Evolutionary conservation across 1,140 invertebrate genomes (phyloP).

Genomic region (Drosophila sp.): DNA sequence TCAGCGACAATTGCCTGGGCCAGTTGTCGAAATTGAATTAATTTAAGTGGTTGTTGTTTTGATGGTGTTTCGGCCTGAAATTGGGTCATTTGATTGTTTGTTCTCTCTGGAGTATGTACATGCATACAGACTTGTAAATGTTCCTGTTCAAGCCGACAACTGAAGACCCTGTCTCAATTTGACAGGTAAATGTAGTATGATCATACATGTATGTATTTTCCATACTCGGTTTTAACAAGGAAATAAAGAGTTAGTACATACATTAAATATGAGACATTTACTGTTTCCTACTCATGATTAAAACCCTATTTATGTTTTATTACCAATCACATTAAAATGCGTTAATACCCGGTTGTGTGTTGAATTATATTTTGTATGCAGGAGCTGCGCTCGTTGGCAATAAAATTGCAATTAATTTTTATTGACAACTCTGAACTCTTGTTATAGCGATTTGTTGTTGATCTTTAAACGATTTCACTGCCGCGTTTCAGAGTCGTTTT

Average conservation of each 20-base stretch:
- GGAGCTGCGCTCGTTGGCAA: conserved; percentile 64
- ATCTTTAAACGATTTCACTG: conserved; percentile 61
- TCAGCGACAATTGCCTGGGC: conserved; percentile 8
- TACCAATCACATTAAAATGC: conserved; percentile 23
- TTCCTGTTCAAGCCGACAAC: background rate
- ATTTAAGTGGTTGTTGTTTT: conserved; percentile 50
- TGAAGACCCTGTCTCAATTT: background rate
- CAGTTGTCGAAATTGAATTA: conserved; percentile 63
- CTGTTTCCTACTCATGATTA: background rate
- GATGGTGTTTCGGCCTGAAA: conserved; percentile 35
- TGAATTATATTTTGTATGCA: conserved; percentile 69
- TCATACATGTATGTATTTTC: too few species aligned
- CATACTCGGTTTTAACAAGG: background rate
- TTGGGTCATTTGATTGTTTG: conserved; percentile 60
- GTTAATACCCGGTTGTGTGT: conserved; percentile 8
- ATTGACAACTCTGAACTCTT: conserved; percentile 79
- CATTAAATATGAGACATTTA: background rate
- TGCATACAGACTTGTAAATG: background rate
- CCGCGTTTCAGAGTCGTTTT: conserved; percentile 34
- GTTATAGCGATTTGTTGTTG: conserved; percentile 51
- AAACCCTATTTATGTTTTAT: background rate
- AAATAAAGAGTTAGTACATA: background rate
- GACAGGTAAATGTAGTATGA: background rate
- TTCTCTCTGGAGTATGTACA: conserved; percentile 2
- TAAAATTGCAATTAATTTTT: conserved; percentile 82